phyloP scores from a whole-genome alignment of 2,888 invertebrate species.

The Andrena minutula region DNA sequence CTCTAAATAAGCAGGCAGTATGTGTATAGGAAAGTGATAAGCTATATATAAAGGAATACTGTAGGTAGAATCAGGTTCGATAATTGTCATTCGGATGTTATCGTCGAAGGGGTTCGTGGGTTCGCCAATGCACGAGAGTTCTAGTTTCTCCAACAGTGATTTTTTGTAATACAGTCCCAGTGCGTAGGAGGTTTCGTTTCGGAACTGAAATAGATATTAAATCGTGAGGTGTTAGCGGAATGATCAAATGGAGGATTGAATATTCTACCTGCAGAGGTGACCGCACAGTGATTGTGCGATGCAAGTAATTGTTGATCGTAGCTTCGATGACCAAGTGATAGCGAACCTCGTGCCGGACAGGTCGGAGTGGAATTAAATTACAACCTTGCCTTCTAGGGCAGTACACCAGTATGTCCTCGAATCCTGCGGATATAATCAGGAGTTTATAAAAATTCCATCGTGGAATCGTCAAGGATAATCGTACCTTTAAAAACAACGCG shows the following conservation, averaged over 20 bases:
- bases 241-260: not conserved
- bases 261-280: conserved; percentile 90
- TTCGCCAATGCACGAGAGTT: conserved; percentile 88
- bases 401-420: conserved; percentile 88
- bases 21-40: conserved; percentile 91
- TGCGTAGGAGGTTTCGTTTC: conserved; percentile 92
- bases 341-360: conserved; percentile 87
- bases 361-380: conserved; percentile 89
- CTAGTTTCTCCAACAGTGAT: conserved; percentile 89
- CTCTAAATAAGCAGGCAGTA: conserved; percentile 91
- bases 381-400: conserved; percentile 89
- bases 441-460: not conserved
- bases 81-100: conserved; percentile 89
- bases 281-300: conserved; percentile 88
- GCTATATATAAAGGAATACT: conserved; percentile 92
- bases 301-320: conserved; percentile 86
- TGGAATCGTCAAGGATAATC: not conserved
- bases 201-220: conserved; percentile 86
- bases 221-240: conserved; percentile 4
- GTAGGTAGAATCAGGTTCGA: conserved; percentile 91
- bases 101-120: conserved; percentile 92
- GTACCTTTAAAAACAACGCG: conserved; percentile 88
- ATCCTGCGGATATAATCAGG: conserved; percentile 78
- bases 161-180: conserved; percentile 91
- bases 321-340: conserved; percentile 91